phyloP scores from a whole-genome alignment of 1,140 invertebrate genomes.

The Pararge aegeria region DNA sequence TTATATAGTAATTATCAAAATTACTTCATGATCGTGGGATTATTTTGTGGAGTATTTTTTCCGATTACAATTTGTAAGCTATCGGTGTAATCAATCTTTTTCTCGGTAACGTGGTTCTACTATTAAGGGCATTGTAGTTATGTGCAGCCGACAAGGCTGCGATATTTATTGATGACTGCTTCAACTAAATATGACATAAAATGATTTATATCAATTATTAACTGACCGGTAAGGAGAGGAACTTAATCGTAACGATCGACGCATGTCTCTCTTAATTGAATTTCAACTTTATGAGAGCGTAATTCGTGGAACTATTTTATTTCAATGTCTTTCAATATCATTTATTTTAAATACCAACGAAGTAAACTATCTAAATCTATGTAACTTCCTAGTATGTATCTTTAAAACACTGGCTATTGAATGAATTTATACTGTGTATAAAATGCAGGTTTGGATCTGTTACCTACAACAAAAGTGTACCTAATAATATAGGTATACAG shows the following conservation, averaged over 20 bases:
- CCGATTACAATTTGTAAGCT: constrained; percentile 1
- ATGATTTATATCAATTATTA: neutral
- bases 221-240: neutral
- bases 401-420: too few species aligned
- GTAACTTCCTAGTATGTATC: too few species aligned
- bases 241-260: neutral
- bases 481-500: too few species aligned
- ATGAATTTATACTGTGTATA: too few species aligned
- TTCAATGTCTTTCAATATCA: neutral
- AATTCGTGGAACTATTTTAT: neutral
- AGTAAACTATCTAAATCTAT: too few species aligned
- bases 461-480: too few species aligned
- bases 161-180: constrained; percentile 18
- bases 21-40: neutral
- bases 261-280: neutral
- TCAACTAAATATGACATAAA: neutral
- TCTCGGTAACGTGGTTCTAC: neutral
- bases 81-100: constrained; percentile 22
- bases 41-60: constrained; percentile 5
- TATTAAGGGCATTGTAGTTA: constrained; percentile 17
- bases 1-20: too few species aligned
- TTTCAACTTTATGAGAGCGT: neutral
- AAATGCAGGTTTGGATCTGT: too few species aligned
- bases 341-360: too few species aligned
- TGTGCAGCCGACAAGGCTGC: constrained; percentile 13